These are phyloP conservation scores for Lithobates pipiens DNA, from an alignment of 2,797 vertebrate species.

Conservation along the genomic window DNA sequence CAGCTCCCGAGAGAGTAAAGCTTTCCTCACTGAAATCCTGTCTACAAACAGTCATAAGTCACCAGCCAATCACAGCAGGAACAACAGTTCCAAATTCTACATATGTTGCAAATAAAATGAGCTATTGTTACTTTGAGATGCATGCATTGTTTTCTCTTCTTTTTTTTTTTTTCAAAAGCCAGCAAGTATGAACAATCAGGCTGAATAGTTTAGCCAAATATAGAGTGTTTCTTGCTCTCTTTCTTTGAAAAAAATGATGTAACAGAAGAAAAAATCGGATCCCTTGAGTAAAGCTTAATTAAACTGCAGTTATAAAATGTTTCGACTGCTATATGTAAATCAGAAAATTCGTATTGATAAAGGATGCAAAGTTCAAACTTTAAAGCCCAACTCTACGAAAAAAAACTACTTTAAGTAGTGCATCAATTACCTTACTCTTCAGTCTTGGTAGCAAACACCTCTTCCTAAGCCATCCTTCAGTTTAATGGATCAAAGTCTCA, in stretches of 20 bases:
- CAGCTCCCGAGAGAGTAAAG: slow-evolving; percentile 74
- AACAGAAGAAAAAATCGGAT: slow-evolving; percentile 77
- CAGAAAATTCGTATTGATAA: neutral
- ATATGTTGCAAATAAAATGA: slow-evolving; percentile 78
- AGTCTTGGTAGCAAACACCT: too few species aligned
- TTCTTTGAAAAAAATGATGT: slow-evolving; percentile 75
- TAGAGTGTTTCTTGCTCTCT: slow-evolving; percentile 77
- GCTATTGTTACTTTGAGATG: slow-evolving; percentile 79
- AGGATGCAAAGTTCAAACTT: neutral
- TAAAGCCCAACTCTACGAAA: too few species aligned
- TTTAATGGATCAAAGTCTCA: too few species aligned
- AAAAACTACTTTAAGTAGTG: too few species aligned
- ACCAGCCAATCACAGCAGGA: slow-evolving; percentile 68
- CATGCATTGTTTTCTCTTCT: slow-evolving; percentile 22
- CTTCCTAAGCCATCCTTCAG: too few species aligned
- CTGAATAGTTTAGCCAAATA: slow-evolving; percentile 83
- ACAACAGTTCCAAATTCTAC: slow-evolving; percentile 72
- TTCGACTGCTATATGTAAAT: neutral
- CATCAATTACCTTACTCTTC: too few species aligned
- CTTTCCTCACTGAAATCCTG: slow-evolving; percentile 78
- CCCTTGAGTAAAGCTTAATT: slow-evolving; percentile 72
- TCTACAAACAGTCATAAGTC: slow-evolving; percentile 72
- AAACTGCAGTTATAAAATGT: slow-evolving; percentile 7
- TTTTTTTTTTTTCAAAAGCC: slow-evolving; percentile 11
- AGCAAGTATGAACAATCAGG: slow-evolving; percentile 74